Evolutionary conservation across 2,797 vertebrate genomes (phyloP).

Genomic region (Microchirus variegatus): DNA sequence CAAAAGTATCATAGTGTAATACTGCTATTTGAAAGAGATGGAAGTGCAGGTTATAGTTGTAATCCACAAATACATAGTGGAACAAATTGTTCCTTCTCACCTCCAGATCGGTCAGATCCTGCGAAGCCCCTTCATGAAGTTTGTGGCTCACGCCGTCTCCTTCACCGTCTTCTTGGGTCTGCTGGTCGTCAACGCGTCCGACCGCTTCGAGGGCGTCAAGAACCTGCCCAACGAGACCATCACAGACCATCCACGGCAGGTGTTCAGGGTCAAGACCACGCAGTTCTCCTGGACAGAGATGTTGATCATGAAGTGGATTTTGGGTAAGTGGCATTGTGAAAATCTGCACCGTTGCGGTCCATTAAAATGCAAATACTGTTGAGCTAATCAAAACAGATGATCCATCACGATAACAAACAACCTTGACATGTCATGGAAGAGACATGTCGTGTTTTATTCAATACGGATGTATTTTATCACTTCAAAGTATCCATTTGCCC

Average conservation of each 20-base stretch:
- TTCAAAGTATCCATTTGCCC: too few relatives aligned
- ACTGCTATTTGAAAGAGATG: too few relatives aligned
- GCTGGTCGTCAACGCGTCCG: constrained; percentile 92
- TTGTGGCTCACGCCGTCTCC: constrained; percentile 95
- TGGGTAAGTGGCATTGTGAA: constrained; percentile 84
- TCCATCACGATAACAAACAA: constrained; percentile 17
- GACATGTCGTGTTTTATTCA: neutral
- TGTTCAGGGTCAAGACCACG: constrained; percentile 96
- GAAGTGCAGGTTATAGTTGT: too few relatives aligned
- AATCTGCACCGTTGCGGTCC: constrained; percentile 6
- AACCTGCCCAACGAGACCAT: constrained; percentile 96
- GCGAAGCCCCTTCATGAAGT: constrained; percentile 98
- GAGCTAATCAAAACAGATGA: constrained; percentile 8
- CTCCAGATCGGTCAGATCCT: constrained; percentile 91
- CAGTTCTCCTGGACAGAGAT: constrained; percentile 98
- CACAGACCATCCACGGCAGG: constrained; percentile 93
- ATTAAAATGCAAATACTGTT: constrained; percentile 17
- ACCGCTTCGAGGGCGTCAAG: constrained; percentile 95
- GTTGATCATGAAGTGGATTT: constrained; percentile 98
- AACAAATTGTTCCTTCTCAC: neutral
- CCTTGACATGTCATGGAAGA: constrained; percentile 4
- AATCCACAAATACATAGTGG: too few relatives aligned
- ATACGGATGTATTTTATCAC: neutral
- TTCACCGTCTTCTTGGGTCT: constrained; percentile 95
- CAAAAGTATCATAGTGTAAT: too few relatives aligned